Percentiles rank a stretch among this genome's conserved stretches.
phyloP scores from a whole-genome alignment of 2,113 vertebrate species.

The Ptychochromis oligacanthus region DNA sequence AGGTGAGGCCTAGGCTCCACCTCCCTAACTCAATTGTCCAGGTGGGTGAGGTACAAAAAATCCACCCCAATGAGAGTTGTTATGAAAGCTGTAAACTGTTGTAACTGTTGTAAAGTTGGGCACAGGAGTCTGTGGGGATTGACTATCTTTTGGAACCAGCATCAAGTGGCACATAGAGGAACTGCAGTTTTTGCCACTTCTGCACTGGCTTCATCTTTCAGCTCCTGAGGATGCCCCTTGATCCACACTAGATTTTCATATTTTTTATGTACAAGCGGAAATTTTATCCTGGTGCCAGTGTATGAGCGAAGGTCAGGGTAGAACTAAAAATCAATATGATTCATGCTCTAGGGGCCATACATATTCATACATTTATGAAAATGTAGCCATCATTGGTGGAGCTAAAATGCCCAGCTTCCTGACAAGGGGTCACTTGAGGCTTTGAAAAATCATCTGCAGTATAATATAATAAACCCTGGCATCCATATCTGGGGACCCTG shows the following conservation, averaged over 20 bases:
- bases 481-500: too few species aligned
- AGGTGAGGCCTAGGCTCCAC: not conserved
- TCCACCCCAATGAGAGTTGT: too few species aligned
- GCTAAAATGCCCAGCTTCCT: too few species aligned
- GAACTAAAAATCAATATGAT: not conserved
- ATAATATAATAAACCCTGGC: too few species aligned
- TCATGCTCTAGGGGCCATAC: not conserved
- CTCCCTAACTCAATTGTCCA: not conserved
- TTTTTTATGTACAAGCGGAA: not conserved
- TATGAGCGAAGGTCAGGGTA: not conserved
- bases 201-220: too few species aligned
- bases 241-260: not conserved
- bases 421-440: not conserved
- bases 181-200: too few species aligned
- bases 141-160: not conserved
- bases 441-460: not conserved
- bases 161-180: too few species aligned
- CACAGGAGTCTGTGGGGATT: not conserved
- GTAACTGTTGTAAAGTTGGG: not conserved
- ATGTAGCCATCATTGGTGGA: not conserved
- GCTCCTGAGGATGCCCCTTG: too few species aligned
- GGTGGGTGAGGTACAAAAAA: not conserved
- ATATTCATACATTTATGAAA: not conserved
- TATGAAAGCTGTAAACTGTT: not conserved
- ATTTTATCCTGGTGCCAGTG: not conserved